A percentile compares a stretch with the other conserved stretches of the same genome.
phyloP scores from a whole-genome alignment of 2,113 vertebrate species.

The Ctenomys sociabilis region DNA sequence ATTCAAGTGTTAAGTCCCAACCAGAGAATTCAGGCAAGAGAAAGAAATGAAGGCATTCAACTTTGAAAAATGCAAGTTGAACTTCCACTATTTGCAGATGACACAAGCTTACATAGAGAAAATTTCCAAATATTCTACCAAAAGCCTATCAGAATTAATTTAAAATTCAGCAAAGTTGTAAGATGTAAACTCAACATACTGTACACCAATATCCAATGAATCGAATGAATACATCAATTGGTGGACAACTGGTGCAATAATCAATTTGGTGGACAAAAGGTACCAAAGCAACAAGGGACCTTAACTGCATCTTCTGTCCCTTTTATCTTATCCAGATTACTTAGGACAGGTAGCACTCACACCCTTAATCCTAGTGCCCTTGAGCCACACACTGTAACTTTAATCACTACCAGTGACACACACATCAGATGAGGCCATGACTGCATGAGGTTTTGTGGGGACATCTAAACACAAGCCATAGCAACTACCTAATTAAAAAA shows the following conservation, averaged over 20 bases:
- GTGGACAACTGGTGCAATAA: too few relatives aligned
- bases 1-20: neutral
- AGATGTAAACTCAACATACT: neutral
- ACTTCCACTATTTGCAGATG: neutral
- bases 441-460: too few relatives aligned
- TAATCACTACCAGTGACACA: neutral
- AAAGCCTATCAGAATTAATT: neutral
- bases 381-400: neutral
- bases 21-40: too few relatives aligned
- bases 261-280: neutral
- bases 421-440: neutral
- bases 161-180: neutral
- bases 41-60: neutral
- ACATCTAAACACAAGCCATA: too few relatives aligned
- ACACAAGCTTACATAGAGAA: neutral
- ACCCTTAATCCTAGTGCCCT: neutral
- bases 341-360: neutral
- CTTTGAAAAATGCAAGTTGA: neutral
- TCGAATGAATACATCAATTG: neutral
- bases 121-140: neutral
- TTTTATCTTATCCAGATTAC: neutral
- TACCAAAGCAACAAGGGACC: neutral
- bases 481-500: too few relatives aligned
- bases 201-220: neutral
- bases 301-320: neutral